These are phyloP conservation scores for Ibycter americanus DNA, from an alignment of 2,797 vertebrate species.

Conservation along the genomic window DNA sequence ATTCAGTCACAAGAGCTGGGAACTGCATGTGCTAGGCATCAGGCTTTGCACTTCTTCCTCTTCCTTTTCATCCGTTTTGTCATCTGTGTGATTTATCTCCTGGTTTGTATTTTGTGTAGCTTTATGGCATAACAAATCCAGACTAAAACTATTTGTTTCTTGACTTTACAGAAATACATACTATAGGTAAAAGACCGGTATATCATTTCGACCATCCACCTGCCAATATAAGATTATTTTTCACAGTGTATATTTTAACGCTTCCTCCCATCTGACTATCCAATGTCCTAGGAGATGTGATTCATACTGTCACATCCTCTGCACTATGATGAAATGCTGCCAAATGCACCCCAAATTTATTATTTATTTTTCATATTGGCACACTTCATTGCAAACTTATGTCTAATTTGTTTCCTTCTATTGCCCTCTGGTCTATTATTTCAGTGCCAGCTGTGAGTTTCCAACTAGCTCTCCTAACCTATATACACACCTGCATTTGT, in stretches of 20 bases:
- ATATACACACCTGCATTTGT: neutral
- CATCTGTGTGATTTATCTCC: neutral
- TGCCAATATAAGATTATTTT: neutral
- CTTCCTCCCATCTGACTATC: neutral
- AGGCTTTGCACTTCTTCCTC: neutral
- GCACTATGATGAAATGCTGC: neutral
- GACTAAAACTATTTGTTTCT: neutral
- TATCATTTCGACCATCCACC: neutral
- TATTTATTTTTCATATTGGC: neutral
- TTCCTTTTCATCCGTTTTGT: neutral
- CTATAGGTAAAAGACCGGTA: neutral
- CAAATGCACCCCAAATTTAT: neutral
- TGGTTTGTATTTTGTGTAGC: neutral
- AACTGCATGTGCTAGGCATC: neutral
- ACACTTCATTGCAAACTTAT: neutral
- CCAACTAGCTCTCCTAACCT: neutral
- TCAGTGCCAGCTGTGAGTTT: neutral
- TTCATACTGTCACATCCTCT: neutral
- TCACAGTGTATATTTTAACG: neutral
- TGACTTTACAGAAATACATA: neutral
- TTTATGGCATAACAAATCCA: slow-evolving; percentile 21
- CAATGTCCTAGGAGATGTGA: neutral
- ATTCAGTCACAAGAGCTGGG: neutral
- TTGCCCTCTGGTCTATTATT: neutral
- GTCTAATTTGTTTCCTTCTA: neutral